Evolutionary conservation across 2,888 invertebrate genomes (phyloP).

Genomic region (Pogonocherus hispidulus): DNA sequence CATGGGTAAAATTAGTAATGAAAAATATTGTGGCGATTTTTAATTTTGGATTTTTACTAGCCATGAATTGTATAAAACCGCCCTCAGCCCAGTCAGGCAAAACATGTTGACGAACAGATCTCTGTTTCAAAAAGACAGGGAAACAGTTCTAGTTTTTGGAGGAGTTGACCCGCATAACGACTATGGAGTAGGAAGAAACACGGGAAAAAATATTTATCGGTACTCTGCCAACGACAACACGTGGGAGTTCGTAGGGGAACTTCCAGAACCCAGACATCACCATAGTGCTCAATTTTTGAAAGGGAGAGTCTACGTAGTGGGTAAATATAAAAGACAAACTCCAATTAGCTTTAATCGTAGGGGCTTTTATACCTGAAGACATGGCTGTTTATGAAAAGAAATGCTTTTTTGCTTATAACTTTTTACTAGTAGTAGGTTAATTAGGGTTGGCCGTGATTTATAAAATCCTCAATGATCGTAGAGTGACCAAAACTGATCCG

Average conservation of each 20-base stretch:
- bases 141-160: slow-evolving; percentile 78
- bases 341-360: no score
- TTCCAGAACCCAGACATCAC: slow-evolving; percentile 80
- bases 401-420: no score
- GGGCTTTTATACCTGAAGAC: no score
- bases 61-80: slow-evolving; percentile 48
- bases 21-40: not conserved
- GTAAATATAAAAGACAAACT: slow-evolving; percentile 67
- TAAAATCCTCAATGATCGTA: no score
- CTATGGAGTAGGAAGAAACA: slow-evolving; percentile 72
- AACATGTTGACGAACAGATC: slow-evolving; percentile 48
- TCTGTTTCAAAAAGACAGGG: slow-evolving; percentile 56
- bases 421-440: no score
- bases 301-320: slow-evolving; percentile 78
- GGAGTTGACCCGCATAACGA: slow-evolving; percentile 77
- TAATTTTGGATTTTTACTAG: no score
- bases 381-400: no score
- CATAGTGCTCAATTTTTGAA: slow-evolving; percentile 76
- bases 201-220: slow-evolving; percentile 75
- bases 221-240: slow-evolving; percentile 74
- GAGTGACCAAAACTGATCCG: no score
- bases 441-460: not conserved
- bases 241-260: slow-evolving; percentile 78
- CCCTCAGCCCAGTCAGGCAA: slow-evolving; percentile 46
- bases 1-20: not conserved